A percentile compares a stretch with the other conserved stretches of the same genome.
Conservation (phyloP, 2,113 vertebrate species). For the Conger conger region DNA sequence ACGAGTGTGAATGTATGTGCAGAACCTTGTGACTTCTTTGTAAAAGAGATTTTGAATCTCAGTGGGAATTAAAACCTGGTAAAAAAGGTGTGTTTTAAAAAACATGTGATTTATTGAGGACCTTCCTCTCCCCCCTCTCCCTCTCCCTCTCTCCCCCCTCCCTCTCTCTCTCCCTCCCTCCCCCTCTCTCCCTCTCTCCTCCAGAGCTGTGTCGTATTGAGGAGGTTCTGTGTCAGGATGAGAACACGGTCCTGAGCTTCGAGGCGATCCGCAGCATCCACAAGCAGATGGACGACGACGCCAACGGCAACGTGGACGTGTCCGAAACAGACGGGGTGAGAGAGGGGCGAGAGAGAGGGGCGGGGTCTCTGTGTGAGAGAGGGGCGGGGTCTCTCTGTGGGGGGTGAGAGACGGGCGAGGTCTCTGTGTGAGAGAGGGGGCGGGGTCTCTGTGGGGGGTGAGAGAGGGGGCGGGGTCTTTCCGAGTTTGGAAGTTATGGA, state of each 20-base stretch:
- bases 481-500: background rate
- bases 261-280: conserved; percentile 89
- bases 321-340: conserved; percentile 87
- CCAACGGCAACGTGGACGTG: conserved; percentile 88
- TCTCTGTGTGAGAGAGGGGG: background rate
- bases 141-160: too few relatives aligned
- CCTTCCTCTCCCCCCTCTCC: too few relatives aligned
- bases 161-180: too few relatives aligned
- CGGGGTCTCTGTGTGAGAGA: conserved; percentile 61
- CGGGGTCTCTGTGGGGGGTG: too few relatives aligned
- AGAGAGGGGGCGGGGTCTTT: background rate
- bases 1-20: too few relatives aligned
- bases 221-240: conserved; percentile 73
- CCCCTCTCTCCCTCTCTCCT: background rate
- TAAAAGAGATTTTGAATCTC: too few relatives aligned
- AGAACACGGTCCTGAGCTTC: conserved; percentile 84
- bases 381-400: too few relatives aligned
- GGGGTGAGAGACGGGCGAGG: too few relatives aligned
- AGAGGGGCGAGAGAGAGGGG: too few relatives aligned
- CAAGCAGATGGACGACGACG: conserved; percentile 93
- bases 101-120: background rate
- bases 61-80: too few relatives aligned
- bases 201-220: conserved; percentile 86
- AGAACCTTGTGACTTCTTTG: too few relatives aligned
- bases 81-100: too few relatives aligned